Base-by-base conservation (phyloP, 2,888 invertebrate species). In the Loripinus fragilis region DNA sequence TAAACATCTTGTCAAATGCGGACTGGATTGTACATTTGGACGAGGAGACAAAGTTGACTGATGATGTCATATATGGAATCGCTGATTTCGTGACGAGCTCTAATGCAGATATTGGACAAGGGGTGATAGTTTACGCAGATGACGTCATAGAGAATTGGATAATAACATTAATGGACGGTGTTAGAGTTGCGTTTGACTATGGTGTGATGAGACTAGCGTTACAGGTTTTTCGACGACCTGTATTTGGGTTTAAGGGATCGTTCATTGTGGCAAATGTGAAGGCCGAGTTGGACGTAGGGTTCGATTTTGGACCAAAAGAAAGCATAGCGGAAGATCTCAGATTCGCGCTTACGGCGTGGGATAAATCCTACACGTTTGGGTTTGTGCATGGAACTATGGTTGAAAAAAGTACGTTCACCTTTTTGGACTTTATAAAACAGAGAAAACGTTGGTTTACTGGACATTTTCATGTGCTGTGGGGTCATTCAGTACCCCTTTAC, bases 251-350 rank as follows among this genome's bases (percentile, higher is more conserved):
- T 45, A 81, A 81, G 55, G 81, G 81, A 17, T 81, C 81, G n/a
- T 81, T 72, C 55, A 65, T 81, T 30, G 78, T 81, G 15, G 71
- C 74, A 8, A 78, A 72, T 64, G 72, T 75, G 33, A 70, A 69
- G 20, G 65, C 72, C 7, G 81, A 81, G 65, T 25, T 48, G 48
- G 55, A 75, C 28, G 50, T 78, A 33, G 70, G 72, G 8, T 81
- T 74, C 45, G 81, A 81, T 48, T 81, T 76, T 73, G 81, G 81
- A 35, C 81, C 81, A 17, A 65, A 74, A 20, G 81, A 76, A 50
- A 76, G 81, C 64, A 78, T 81, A 17, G 78, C 81, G 0, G 81
- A 81, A 30, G 81, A 81, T 45, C 69, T 78, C 10, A 66, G 64
- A n/a, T 81, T 81, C 67, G 81, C 78, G 12, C 38, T 38, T 38